Conservation (phyloP, 2,797 vertebrate genomes). For the Moxostoma hubbsi region DNA sequence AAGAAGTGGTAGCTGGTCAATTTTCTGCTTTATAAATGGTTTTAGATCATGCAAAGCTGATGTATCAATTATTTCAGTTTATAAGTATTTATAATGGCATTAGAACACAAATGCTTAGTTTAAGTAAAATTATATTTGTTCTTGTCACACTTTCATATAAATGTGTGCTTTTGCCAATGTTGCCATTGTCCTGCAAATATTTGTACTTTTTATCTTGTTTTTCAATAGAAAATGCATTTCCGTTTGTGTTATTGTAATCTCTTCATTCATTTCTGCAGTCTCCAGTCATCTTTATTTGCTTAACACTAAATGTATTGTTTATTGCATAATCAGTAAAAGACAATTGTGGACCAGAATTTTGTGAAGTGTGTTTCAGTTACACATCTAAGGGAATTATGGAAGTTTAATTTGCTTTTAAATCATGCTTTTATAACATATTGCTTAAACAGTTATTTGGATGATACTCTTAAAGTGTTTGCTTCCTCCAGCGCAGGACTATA, state of each 20-base stretch:
- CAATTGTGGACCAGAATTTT: slow-evolving; percentile 61
- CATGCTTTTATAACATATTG: too few species aligned
- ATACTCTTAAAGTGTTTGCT: too few species aligned
- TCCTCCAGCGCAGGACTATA: too few species aligned
- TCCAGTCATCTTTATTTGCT: slow-evolving; percentile 52
- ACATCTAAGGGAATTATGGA: neutral
- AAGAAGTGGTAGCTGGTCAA: slow-evolving; percentile 15
- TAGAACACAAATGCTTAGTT: slow-evolving; percentile 47
- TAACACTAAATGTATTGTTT: slow-evolving; percentile 65
- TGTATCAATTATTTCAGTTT: slow-evolving; percentile 40
- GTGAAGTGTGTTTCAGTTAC: slow-evolving; percentile 20
- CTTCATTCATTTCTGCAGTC: slow-evolving; percentile 51
- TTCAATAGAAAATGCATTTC: slow-evolving; percentile 46
- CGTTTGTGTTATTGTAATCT: slow-evolving; percentile 51
- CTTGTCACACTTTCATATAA: slow-evolving; percentile 44
- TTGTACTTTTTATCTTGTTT: slow-evolving; percentile 48
- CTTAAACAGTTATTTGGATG: too few species aligned
- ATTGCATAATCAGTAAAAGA: slow-evolving; percentile 62
- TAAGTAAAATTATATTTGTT: slow-evolving; percentile 44
- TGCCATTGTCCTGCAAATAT: slow-evolving; percentile 48
- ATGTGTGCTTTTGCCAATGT: slow-evolving; percentile 24
- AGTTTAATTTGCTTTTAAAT: neutral
- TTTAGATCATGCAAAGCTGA: slow-evolving; percentile 48
- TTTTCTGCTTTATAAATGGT: slow-evolving; percentile 47
- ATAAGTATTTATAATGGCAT: slow-evolving; percentile 50